Conservation (phyloP, 92 coral and sea anemone species). For the Porites evermanni region DNA sequence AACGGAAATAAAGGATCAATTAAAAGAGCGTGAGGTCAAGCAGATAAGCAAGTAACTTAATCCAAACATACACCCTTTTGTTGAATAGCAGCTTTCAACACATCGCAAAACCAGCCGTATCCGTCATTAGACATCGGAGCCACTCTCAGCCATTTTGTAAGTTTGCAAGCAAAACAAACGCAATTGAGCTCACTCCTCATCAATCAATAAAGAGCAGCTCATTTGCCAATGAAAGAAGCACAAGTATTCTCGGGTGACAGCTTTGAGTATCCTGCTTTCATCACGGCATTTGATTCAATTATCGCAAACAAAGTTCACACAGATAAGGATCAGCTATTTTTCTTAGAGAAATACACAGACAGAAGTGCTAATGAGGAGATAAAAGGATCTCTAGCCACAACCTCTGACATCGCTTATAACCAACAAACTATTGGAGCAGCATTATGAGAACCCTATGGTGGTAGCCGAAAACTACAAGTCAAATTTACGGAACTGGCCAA, state of each 20-base stretch:
- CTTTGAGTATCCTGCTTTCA: slow-evolving; percentile 59
- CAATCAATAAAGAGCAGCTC: slow-evolving; percentile 41
- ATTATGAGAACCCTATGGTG: slow-evolving; percentile 70
- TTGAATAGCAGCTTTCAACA: neutral
- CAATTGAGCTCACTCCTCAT: slow-evolving; percentile 50
- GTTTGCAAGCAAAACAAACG: slow-evolving; percentile 58
- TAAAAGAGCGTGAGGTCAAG: neutral
- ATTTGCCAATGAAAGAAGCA: slow-evolving; percentile 60
- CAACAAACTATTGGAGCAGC: slow-evolving; percentile 36
- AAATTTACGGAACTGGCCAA: slow-evolving; percentile 62
- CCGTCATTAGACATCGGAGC: slow-evolving; percentile 12
- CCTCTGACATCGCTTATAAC: slow-evolving; percentile 40
- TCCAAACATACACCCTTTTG: slow-evolving; percentile 16
- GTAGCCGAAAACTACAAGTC: slow-evolving; percentile 73
- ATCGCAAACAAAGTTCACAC: slow-evolving; percentile 39
- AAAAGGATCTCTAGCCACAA: slow-evolving; percentile 43
- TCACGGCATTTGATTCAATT: slow-evolving; percentile 47
- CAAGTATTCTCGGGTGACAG: slow-evolving; percentile 43
- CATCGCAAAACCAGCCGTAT: slow-evolving; percentile 17
- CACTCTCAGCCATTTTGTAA: slow-evolving; percentile 37
- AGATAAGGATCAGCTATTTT: slow-evolving; percentile 26
- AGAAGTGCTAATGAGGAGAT: slow-evolving; percentile 45
- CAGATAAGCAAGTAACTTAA: neutral
- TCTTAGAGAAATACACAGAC: slow-evolving; percentile 37
- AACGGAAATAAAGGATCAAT: slow-evolving; percentile 1